phyloP scores from a whole-genome alignment of 1,140 invertebrate genomes.

The Amphibalanus amphitrite region DNA sequence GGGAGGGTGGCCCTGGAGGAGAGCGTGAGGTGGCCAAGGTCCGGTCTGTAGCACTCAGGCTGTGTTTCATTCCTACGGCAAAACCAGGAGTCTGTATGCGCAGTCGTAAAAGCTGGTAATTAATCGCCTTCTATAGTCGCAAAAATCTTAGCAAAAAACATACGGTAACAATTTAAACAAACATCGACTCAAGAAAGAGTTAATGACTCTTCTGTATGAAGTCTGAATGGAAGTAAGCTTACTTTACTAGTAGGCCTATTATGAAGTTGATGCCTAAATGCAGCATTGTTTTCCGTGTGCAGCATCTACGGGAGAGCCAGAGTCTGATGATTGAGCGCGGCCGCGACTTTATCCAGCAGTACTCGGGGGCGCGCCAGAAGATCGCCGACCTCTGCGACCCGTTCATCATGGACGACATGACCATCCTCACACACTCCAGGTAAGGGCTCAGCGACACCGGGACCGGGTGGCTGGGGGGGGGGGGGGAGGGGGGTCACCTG shows the following conservation, averaged over 20 bases:
- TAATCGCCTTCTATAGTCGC: slow-evolving; percentile 61
- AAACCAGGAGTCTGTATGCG: slow-evolving; percentile 11
- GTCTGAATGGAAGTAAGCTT: too few species aligned
- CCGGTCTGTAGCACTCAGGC: slow-evolving; percentile 10
- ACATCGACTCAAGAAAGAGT: slow-evolving; percentile 13
- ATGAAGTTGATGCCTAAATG: too few species aligned
- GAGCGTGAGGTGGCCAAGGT: slow-evolving; percentile 7
- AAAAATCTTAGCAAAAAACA: too few species aligned
- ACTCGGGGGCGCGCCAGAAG: slow-evolving; percentile 45
- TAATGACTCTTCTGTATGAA: not conserved
- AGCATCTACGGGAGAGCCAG: not conserved
- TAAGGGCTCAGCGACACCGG: slow-evolving; percentile 9
- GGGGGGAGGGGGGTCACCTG: too few species aligned
- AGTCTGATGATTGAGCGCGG: slow-evolving; percentile 14
- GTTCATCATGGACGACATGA: slow-evolving; percentile 17
- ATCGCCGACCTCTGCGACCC: slow-evolving; percentile 53
- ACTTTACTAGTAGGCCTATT: too few species aligned
- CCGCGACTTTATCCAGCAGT: slow-evolving; percentile 25
- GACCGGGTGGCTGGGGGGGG: not conserved
- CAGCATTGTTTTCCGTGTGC: not conserved
- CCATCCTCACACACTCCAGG: slow-evolving; percentile 14
- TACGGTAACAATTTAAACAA: too few species aligned
- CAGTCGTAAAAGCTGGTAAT: slow-evolving; percentile 51
- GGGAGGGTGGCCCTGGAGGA: not conserved
- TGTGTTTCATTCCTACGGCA: slow-evolving; percentile 6